Evolutionary conservation across 2,888 invertebrate species (phyloP).

Genomic region (Stenoptilia bipunctidactyla): DNA sequence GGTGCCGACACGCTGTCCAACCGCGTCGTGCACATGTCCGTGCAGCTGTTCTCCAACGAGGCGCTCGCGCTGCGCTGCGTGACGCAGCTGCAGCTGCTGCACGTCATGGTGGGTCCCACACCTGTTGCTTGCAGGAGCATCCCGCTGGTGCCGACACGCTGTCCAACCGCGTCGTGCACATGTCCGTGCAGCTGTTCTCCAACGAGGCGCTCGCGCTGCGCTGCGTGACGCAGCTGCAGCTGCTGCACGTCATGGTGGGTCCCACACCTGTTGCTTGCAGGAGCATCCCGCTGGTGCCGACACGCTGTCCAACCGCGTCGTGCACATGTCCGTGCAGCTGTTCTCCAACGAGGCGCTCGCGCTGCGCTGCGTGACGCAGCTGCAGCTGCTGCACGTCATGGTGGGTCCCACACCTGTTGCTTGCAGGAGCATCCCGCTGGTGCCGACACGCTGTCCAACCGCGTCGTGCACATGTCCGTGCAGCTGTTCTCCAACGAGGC

Average conservation of each 20-base stretch:
- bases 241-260: background rate
- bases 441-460: no score
- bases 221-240: no score
- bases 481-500: no score
- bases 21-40: slow-evolving; percentile 97
- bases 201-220: no score
- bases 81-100: slow-evolving; percentile 88
- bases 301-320: slow-evolving; percentile 94
- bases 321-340: slow-evolving; percentile 89
- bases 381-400: slow-evolving; percentile 93
- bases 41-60: slow-evolving; percentile 78
- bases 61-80: slow-evolving; percentile 92
- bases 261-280: slow-evolving; percentile 47
- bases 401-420: slow-evolving; percentile 35
- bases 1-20: slow-evolving; percentile 91
- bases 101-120: slow-evolving; percentile 79
- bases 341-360: slow-evolving; percentile 92
- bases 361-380: slow-evolving; percentile 89
- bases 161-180: no score
- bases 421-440: no score
- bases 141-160: background rate
- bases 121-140: no score
- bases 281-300: slow-evolving; percentile 88
- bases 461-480: no score
- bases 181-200: no score